A percentile compares a stretch with the other conserved stretches of the same genome.
phyloP scores from a whole-genome alignment of 2,888 invertebrate genomes.

The Shargacucullia verbasci region DNA sequence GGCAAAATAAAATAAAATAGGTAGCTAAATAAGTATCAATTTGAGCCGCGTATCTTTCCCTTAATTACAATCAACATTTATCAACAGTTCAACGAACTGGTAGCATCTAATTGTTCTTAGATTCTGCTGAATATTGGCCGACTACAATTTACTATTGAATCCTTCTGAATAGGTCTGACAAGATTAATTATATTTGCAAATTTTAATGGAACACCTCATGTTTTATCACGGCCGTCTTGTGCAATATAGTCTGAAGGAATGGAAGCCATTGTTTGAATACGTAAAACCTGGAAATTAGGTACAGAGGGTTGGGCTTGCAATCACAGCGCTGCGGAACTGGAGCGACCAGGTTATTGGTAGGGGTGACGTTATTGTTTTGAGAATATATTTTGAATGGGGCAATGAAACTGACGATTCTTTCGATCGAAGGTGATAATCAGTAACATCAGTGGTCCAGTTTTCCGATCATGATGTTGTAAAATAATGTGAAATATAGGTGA shows the following conservation, averaged over 20 bases:
- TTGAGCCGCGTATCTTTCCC: background rate
- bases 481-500: no score
- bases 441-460: no score
- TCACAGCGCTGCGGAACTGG: slow-evolving; percentile 57
- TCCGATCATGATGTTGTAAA: no score
- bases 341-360: slow-evolving; percentile 38
- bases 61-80: slow-evolving; percentile 7
- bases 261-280: slow-evolving; percentile 59
- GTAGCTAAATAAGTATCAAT: no score
- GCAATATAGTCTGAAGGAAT: slow-evolving; percentile 23
- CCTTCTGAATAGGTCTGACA: slow-evolving; percentile 22
- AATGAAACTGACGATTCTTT: no score
- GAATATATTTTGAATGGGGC: no score
- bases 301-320: slow-evolving; percentile 61
- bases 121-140: slow-evolving; percentile 23
- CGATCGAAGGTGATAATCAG: no score
- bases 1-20: no score
- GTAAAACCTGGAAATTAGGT: slow-evolving; percentile 64
- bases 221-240: slow-evolving; percentile 13
- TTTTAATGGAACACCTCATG: slow-evolving; percentile 17
- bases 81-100: no score
- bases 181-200: slow-evolving; percentile 39
- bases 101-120: slow-evolving; percentile 5
- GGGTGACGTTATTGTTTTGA: slow-evolving; percentile 32
- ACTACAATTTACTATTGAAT: slow-evolving; percentile 27